phyloP scores from a whole-genome alignment of 2,797 vertebrate genomes.

The Glossophaga mutica region DNA sequence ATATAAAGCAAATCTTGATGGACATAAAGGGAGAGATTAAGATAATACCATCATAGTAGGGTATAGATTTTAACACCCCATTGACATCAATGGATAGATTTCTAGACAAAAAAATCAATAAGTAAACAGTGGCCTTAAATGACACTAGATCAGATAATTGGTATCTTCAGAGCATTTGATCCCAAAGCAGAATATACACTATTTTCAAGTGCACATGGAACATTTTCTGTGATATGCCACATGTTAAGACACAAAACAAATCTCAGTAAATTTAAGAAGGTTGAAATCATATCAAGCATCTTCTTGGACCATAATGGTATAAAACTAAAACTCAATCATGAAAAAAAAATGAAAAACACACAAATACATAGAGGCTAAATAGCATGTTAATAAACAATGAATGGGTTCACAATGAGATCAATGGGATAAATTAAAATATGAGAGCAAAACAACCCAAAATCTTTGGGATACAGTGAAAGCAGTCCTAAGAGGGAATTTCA shows the following conservation, averaged over 20 bases:
- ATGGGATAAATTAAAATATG: not conserved
- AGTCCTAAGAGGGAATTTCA: not conserved
- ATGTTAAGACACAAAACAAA: not conserved
- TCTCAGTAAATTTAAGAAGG: not conserved
- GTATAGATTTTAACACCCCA: not conserved
- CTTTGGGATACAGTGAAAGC: not conserved
- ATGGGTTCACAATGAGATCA: not conserved
- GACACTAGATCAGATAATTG: not conserved
- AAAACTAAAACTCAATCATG: not conserved
- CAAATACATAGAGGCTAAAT: not conserved
- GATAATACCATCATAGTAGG: not conserved
- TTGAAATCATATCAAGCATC: not conserved
- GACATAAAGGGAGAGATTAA: no score
- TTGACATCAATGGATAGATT: not conserved
- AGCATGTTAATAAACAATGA: not conserved
- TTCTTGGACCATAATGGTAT: not conserved
- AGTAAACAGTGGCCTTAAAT: not conserved
- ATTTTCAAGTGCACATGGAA: not conserved
- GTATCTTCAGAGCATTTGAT: not conserved
- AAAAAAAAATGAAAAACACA: not conserved
- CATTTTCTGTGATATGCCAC: not conserved
- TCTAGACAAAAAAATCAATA: not conserved
- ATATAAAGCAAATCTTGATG: not conserved
- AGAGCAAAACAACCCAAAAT: not conserved
- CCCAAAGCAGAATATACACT: not conserved